Evolutionary conservation across 2,113 vertebrate species (phyloP).

Genomic region (human): GRCh38 chr6:90237001-90237500

Average conservation of each 20-base stretch:
- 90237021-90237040: no score
- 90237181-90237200: no score
- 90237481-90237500: neutral
- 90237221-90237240: neutral
- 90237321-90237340: neutral
- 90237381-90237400: neutral
- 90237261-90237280: neutral
- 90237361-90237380: conserved; percentile 2
- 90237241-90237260: neutral
- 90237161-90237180: no score
- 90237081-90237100: no score
- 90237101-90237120: no score
- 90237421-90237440: conserved; percentile 50
- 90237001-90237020: no score
- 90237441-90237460: conserved; percentile 32
- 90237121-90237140: no score
- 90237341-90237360: neutral
- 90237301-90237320: neutral
- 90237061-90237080: no score
- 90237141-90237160: no score
- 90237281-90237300: conserved; percentile 27
- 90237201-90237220: no score
- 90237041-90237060: no score
- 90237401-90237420: neutral
- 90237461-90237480: conserved; percentile 22